These are phyloP conservation scores for Laupala kohalensis DNA, from an alignment of 1,140 invertebrate species.

Conservation along the genomic window DNA sequence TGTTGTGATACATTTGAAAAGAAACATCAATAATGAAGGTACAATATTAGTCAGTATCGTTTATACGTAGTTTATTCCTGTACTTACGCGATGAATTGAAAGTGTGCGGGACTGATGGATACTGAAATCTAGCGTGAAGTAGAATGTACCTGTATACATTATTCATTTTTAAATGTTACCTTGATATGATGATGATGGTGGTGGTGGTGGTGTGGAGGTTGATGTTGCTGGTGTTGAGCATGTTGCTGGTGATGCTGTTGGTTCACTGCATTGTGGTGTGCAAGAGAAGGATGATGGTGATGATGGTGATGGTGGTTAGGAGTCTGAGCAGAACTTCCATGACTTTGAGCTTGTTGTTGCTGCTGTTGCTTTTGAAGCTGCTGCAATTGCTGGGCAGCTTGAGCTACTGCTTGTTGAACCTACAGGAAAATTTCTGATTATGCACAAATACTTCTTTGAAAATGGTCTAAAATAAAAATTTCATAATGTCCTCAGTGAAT, in stretches of 20 bases:
- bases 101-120: too few relatives aligned
- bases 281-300: slow-evolving; percentile 15
- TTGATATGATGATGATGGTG: slow-evolving; percentile 32
- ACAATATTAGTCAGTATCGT: too few relatives aligned
- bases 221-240: slow-evolving; percentile 25
- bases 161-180: slow-evolving; percentile 19
- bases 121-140: too few relatives aligned
- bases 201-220: slow-evolving; percentile 33
- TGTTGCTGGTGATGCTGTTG: slow-evolving; percentile 30
- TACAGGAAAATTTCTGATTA: slow-evolving; percentile 22
- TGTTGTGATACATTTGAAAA: too few relatives aligned
- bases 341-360: slow-evolving; percentile 16
- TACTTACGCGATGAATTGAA: too few relatives aligned
- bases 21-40: too few relatives aligned
- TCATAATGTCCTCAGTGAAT: too few relatives aligned
- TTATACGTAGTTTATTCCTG: too few relatives aligned
- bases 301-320: slow-evolving; percentile 19
- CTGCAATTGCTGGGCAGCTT: slow-evolving; percentile 69
- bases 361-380: slow-evolving; percentile 51
- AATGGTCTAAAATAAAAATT: too few relatives aligned
- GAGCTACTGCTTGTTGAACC: slow-evolving; percentile 63
- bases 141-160: too few relatives aligned
- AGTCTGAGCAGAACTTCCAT: slow-evolving; percentile 17
- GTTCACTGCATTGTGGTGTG: slow-evolving; percentile 24
- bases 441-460: too few relatives aligned